Percentiles rank a stretch among this genome's conserved stretches.
Evolutionary conservation across 2,888 invertebrate genomes (phyloP).

Genomic region (Lissocephala sabroskyi): DNA sequence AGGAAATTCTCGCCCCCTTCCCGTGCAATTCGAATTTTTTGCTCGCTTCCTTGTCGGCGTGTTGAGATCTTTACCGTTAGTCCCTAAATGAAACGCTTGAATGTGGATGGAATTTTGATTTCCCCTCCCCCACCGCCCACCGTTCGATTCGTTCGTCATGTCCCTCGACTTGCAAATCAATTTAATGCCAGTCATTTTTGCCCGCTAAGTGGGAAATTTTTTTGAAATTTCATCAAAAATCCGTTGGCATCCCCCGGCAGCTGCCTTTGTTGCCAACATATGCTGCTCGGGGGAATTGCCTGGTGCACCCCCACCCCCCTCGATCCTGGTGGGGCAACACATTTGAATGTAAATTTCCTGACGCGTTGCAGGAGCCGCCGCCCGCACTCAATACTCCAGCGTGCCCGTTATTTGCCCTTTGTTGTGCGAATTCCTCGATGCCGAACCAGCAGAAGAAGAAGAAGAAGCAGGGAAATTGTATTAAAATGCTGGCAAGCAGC

Average conservation of each 20-base stretch:
- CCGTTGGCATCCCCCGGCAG: constrained; percentile 30
- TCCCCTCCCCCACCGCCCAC: constrained; percentile 16
- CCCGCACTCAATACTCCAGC: constrained; percentile 54
- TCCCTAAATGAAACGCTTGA: constrained; percentile 68
- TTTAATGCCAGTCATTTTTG: constrained; percentile 69
- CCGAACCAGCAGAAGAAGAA: constrained; percentile 14
- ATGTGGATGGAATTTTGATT: constrained; percentile 70
- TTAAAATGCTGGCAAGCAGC: constrained; percentile 69
- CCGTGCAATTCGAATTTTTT: constrained; percentile 38
- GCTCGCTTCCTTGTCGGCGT: background rate
- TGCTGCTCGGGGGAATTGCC: constrained; percentile 62
- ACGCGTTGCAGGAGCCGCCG: constrained; percentile 57
- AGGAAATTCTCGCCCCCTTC: too few relatives aligned
- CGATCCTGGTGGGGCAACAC: constrained; percentile 34
- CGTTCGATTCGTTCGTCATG: constrained; percentile 63
- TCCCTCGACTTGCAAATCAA: constrained; percentile 69
- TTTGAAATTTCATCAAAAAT: constrained; percentile 70
- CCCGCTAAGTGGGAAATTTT: constrained; percentile 54
- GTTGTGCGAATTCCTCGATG: constrained; percentile 18
- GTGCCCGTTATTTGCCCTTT: constrained; percentile 34
- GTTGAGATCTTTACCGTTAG: constrained; percentile 40
- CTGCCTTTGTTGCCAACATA: constrained; percentile 37
- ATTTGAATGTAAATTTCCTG: constrained; percentile 66
- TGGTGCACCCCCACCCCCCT: constrained; percentile 7
- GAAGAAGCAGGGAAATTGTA: constrained; percentile 62